Evolutionary conservation across 2,797 vertebrate species (phyloP), one percentile per base, ranked within the genome.

Genomic region (Cyclopterus lumpus): DNA sequence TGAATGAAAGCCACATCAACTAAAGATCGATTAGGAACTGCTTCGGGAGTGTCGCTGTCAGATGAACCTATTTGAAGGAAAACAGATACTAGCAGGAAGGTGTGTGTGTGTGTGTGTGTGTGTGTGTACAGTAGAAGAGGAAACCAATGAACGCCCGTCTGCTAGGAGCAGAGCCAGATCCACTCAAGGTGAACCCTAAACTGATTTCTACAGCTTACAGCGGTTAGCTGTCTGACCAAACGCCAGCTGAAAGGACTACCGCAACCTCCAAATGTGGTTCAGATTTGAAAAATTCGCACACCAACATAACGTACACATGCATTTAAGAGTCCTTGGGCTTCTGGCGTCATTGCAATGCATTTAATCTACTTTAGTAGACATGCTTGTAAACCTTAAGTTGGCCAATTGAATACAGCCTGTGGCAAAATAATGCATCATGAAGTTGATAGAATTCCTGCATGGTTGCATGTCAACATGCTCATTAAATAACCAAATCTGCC

Each of bases 131-230:
- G 69, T 48, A 63, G 69, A 71, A 0, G 20, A 81, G 72, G 68
- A 84, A 84, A 83, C 73, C 75, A 72, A 49, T 66, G 55, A 74
- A 76, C 2, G 32, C 69, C 63, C 71, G 67, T 61, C 59, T 69
- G 53, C 65, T 16, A 8, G 55, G 32, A 84, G 59, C 65, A 51
- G 26, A 79, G 82, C 81, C 81, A 87, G 40, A 80, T 74, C 76
- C 67, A 75, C 46, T 87, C 73, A 82, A 86, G 81, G 88, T 88
- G 83, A 90, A 88, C 71, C 38, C 73, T 71, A 71, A 67, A 58
- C 70, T 57, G 79, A 86, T 82, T 82, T 86, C 70, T 77, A 67
- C 74, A 79, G 62, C 58, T 69, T 44, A 67, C 59, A 71, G 79
- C 0, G n/a, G 77, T 83, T 78, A 67, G 77, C 77, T 40, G 46